Evolutionary conservation across 2,113 vertebrate genomes (phyloP).

Genomic region (Centrocercus urophasianus): DNA sequence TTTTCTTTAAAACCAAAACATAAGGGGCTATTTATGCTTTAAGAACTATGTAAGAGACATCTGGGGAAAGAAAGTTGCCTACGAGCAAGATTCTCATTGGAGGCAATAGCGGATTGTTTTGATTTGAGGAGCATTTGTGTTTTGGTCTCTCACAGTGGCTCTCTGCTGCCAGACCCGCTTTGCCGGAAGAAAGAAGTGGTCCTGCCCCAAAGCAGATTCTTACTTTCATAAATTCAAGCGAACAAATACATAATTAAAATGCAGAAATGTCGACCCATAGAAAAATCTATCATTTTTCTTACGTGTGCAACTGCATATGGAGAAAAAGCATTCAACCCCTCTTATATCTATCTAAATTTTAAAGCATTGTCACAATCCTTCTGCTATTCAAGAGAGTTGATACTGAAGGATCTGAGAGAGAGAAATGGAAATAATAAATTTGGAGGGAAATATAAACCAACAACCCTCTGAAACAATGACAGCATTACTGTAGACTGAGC

Average conservation of each 20-base stretch:
- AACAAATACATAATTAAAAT: constrained; percentile 8
- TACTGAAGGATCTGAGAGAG: background rate
- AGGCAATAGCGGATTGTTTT: background rate
- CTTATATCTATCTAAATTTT: background rate
- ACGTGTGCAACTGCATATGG: fast-evolving
- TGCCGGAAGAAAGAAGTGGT: background rate
- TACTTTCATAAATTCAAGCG: background rate
- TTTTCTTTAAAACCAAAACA: constrained; percentile 57
- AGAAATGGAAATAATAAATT: background rate
- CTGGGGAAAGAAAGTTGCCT: constrained; percentile 33
- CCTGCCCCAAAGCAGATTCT: background rate
- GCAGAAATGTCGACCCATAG: background rate
- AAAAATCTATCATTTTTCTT: background rate
- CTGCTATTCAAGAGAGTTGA: background rate
- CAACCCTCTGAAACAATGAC: background rate
- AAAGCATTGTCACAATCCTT: background rate
- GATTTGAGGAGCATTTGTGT: background rate
- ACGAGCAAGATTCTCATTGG: constrained; percentile 7
- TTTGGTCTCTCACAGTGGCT: background rate
- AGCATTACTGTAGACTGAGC: background rate
- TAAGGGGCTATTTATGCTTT: constrained; percentile 31
- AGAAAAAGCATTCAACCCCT: background rate
- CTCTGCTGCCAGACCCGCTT: background rate
- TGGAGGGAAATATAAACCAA: background rate
- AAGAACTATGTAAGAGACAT: background rate